These are phyloP conservation scores for Tangara arthus DNA, from an alignment of 2,797 vertebrate species.

Conservation along the genomic window DNA sequence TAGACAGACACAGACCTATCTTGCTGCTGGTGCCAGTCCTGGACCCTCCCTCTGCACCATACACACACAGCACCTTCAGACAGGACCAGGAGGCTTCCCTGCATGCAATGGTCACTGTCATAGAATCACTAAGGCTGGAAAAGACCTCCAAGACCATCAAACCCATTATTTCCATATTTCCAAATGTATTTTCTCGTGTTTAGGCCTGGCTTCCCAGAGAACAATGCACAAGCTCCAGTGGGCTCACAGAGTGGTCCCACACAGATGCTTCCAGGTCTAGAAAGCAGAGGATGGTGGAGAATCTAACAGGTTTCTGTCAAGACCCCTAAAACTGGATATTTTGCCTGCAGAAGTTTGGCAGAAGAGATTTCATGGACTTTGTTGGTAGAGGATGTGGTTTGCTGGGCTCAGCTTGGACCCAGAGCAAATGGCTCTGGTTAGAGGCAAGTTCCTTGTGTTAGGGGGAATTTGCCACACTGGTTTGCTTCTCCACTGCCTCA, in stretches of 20 bases:
- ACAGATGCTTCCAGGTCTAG: not conserved
- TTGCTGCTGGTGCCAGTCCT: not conserved
- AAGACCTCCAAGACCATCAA: not conserved
- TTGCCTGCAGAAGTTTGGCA: not conserved
- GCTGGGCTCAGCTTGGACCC: not conserved
- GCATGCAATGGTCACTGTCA: fast-evolving
- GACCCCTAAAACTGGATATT: not conserved
- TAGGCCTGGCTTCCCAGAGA: not conserved
- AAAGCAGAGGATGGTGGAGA: not conserved
- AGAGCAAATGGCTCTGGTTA: not conserved
- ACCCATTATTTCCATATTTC: not conserved
- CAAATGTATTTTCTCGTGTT: fast-evolving
- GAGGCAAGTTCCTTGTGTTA: not conserved
- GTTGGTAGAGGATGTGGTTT: not conserved
- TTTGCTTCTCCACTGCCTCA: not conserved
- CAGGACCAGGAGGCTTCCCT: not conserved
- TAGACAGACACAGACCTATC: not conserved
- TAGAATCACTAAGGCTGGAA: not conserved
- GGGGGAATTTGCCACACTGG: not conserved
- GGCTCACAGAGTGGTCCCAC: not conserved
- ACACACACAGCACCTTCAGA: not conserved
- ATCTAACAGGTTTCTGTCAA: not conserved
- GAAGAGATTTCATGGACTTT: not conserved
- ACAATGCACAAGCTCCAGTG: fast-evolving
- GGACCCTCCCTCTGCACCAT: not conserved